Evolutionary conservation across 2,888 invertebrate species (phyloP).

Genomic region (Trileptium ribeirensis): DNA sequence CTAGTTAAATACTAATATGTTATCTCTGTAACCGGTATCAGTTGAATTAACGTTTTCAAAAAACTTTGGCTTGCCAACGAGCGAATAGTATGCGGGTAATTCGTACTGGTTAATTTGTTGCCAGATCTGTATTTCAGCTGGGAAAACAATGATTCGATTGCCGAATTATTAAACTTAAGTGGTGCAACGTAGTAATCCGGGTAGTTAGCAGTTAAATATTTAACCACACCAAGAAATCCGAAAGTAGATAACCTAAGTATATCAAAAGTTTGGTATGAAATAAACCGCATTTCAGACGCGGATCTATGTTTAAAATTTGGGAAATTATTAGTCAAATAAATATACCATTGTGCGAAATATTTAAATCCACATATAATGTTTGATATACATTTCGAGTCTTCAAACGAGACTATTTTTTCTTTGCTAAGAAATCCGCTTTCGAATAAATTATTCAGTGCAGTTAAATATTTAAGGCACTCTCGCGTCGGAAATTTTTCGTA

Average conservation of each 20-base stretch:
- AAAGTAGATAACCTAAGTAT: background rate
- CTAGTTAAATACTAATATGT: too few relatives aligned
- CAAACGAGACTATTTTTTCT: background rate
- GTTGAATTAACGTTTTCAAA: too few relatives aligned
- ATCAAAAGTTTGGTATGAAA: constrained; percentile 1
- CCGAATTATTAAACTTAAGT: background rate
- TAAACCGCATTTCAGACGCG: constrained; percentile 5
- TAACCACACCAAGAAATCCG: constrained; percentile 10
- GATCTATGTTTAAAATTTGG: background rate
- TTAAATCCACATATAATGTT: background rate
- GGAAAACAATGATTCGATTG: constrained; percentile 1
- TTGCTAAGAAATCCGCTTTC: background rate
- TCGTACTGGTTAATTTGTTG: background rate
- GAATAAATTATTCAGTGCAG: background rate
- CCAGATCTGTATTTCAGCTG: background rate
- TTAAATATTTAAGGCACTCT: background rate
- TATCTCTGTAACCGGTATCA: too few relatives aligned
- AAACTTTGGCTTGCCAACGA: background rate
- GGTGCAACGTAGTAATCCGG: background rate
- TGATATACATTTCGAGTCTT: background rate
- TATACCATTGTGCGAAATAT: constrained; percentile 9
- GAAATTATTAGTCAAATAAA: background rate
- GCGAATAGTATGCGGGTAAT: background rate
- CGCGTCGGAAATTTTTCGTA: background rate
- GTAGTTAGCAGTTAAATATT: background rate